Percentiles rank a stretch among this genome's conserved stretches.
These are phyloP conservation scores for Scopus umbretta DNA, from an alignment of 2,113 vertebrate species.

Conservation along the genomic window DNA sequence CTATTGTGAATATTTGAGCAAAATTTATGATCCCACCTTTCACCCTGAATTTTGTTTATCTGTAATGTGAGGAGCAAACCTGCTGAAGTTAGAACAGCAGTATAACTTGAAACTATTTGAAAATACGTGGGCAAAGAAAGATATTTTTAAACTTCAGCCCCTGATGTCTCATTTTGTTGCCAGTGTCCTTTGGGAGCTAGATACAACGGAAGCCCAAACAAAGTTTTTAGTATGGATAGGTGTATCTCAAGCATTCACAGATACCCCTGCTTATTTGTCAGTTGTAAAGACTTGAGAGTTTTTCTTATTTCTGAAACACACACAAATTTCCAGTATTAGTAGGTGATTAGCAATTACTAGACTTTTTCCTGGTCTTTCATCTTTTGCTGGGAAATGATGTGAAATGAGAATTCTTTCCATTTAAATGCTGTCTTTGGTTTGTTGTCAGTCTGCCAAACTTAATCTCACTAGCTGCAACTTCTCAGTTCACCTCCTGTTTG, in stretches of 20 bases:
- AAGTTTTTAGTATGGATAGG: not conserved
- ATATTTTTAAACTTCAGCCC: not conserved
- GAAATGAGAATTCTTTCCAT: not conserved
- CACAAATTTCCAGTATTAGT: not conserved
- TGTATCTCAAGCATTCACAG: not conserved
- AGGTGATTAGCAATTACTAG: not conserved
- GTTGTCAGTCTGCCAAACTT: not conserved
- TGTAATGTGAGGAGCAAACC: not conserved
- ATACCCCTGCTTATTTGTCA: not conserved
- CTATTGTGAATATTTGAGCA: not conserved
- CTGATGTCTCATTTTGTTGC: not conserved
- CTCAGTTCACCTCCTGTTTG: not conserved
- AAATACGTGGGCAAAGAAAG: not conserved
- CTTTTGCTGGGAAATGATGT: not conserved
- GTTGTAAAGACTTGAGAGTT: not conserved
- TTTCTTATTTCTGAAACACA: not conserved
- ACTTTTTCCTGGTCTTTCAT: not conserved
- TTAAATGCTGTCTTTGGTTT: not conserved
- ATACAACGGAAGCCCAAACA: not conserved
- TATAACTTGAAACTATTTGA: not conserved
- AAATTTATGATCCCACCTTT: not conserved
- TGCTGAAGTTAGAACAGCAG: not conserved
- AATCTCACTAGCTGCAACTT: not conserved
- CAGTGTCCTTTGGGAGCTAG: not conserved
- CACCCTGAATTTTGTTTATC: not conserved